Evolutionary conservation across 2,888 invertebrate species (phyloP).

Genomic region (Cantharis flavilabris): DNA sequence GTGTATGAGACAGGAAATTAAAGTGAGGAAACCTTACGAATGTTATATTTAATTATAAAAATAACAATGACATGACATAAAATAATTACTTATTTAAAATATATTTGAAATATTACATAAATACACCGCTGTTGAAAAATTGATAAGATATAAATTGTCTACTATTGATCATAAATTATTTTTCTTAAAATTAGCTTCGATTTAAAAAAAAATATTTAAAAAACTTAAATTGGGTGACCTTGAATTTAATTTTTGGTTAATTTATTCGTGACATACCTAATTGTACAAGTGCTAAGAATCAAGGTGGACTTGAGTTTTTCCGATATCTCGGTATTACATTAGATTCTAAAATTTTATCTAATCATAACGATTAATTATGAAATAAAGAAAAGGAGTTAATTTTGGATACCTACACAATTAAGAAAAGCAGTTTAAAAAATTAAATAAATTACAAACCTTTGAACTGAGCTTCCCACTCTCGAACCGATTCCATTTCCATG

Average conservation of each 20-base stretch:
- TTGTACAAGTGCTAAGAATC: not conserved
- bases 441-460: constrained; percentile 67
- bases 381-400: not conserved
- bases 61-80: not conserved
- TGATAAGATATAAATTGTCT: not conserved
- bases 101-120: not conserved
- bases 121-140: not conserved
- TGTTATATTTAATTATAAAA: not conserved
- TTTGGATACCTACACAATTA: not conserved
- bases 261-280: not conserved
- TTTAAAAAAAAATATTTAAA: not conserved
- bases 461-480: constrained; percentile 97
- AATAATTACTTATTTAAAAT: not conserved
- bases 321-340: not conserved
- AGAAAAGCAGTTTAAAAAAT: not conserved
- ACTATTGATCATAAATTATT: not conserved
- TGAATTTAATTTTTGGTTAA: constrained; percentile 1
- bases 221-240: not conserved
- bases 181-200: not conserved
- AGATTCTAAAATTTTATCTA: not conserved
- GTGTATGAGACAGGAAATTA: not conserved
- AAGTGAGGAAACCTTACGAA: not conserved
- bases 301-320: not conserved
- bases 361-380: not conserved
- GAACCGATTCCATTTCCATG: constrained; percentile 92